phyloP scores from a whole-genome alignment of 2,113 vertebrate genomes.

The Suncus etruscus region DNA sequence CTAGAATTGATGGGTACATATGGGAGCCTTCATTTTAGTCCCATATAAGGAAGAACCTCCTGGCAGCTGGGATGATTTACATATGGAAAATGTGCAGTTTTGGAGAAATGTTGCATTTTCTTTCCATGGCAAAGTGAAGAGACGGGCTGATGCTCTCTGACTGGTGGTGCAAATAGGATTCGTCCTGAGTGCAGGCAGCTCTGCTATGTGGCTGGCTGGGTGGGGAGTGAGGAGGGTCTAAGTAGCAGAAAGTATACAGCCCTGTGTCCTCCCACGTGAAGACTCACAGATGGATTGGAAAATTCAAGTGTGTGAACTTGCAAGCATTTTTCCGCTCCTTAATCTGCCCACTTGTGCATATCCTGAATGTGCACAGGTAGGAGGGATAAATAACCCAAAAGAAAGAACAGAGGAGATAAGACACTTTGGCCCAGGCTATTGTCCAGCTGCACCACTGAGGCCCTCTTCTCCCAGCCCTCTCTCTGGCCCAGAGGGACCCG shows the following conservation, averaged over 20 bases:
- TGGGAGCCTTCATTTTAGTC: constrained; percentile 2
- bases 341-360: not conserved
- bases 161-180: not conserved
- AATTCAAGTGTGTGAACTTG: not conserved
- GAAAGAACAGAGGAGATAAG: not conserved
- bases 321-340: constrained; percentile 11
- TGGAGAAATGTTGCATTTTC: not conserved
- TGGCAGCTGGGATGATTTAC: not conserved
- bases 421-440: not conserved
- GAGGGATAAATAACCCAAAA: not conserved
- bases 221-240: not conserved
- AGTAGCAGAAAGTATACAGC: not conserved
- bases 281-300: not conserved
- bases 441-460: not conserved
- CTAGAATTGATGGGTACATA: not conserved
- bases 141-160: not conserved
- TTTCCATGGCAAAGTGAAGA: not conserved
- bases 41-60: constrained; percentile 20
- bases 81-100: not conserved
- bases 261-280: not conserved
- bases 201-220: not conserved
- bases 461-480: constrained; percentile 5
- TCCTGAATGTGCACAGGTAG: not conserved
- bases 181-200: not conserved
- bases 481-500: not conserved